Evolutionary conservation across 2,888 invertebrate genomes (phyloP).

Genomic region (Caenorhabditis zanzibari): DNA sequence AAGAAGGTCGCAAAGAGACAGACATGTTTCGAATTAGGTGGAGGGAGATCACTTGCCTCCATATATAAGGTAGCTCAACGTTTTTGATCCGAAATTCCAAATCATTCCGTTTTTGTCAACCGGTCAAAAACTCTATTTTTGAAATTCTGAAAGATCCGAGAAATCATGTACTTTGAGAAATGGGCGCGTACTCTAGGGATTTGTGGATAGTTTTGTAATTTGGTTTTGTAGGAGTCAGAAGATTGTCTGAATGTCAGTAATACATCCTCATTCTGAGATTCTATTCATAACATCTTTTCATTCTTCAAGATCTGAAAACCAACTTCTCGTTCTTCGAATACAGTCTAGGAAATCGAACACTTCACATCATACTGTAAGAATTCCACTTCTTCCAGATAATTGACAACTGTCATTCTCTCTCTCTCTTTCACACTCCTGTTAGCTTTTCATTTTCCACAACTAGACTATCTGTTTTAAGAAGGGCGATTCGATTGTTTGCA

Average conservation of each 20-base stretch:
- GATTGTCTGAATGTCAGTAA: background rate
- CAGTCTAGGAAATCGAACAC: slow-evolving; percentile 19
- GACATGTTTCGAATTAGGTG: slow-evolving; percentile 49
- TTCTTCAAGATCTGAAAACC: background rate
- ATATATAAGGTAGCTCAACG: slow-evolving; percentile 54
- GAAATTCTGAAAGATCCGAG: background rate
- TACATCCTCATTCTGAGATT: slow-evolving; percentile 1
- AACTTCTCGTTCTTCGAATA: background rate
- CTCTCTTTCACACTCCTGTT: background rate
- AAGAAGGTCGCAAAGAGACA: slow-evolving; percentile 24
- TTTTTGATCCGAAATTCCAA: slow-evolving; percentile 45
- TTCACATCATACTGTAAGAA: slow-evolving; percentile 2
- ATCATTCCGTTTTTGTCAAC: slow-evolving; percentile 2
- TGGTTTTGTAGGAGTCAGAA: slow-evolving; percentile 26
- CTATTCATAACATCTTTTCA: background rate
- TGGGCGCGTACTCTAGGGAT: slow-evolving; percentile 1
- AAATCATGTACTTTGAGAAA: background rate
- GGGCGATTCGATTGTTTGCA: slow-evolving; percentile 17
- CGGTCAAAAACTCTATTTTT: slow-evolving; percentile 23
- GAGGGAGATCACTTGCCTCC: slow-evolving; percentile 22
- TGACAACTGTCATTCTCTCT: slow-evolving; percentile 8
- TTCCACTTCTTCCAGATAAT: slow-evolving; percentile 39
- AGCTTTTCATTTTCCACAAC: slow-evolving; percentile 6
- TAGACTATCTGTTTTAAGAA: slow-evolving; percentile 25
- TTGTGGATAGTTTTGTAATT: background rate